These are phyloP conservation scores for Parascotia fuliginaria DNA, from an alignment of 2,888 invertebrate genomes.

Conservation along the genomic window DNA sequence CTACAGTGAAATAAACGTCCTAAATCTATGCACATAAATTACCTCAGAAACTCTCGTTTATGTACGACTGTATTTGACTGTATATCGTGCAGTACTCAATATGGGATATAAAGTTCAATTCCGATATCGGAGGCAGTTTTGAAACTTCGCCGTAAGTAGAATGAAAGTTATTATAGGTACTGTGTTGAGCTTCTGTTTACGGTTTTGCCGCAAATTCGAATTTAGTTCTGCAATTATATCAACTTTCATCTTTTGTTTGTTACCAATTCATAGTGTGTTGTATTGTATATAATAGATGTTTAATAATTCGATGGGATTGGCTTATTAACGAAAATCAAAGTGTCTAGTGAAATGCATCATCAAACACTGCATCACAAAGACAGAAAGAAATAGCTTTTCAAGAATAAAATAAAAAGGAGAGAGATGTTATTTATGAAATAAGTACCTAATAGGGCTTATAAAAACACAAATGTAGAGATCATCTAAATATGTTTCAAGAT, in stretches of 20 bases:
- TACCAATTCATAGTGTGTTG: not conserved
- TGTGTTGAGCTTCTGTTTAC: conserved; percentile 30
- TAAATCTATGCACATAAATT: conserved; percentile 20
- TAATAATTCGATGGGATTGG: not conserved
- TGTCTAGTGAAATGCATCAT: not conserved
- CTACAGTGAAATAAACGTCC: conserved; percentile 11
- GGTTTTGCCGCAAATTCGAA: conserved; percentile 11
- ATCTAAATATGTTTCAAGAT: no score
- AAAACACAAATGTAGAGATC: no score
- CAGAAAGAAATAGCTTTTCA: no score
- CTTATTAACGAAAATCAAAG: not conserved
- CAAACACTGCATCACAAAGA: not conserved
- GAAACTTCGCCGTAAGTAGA: conserved; percentile 35
- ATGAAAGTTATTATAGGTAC: conserved; percentile 34
- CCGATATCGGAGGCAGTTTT: conserved; percentile 31
- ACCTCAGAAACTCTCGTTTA: conserved; percentile 16
- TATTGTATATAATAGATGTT: not conserved
- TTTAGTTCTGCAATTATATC: conserved; percentile 16
- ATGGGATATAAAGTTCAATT: conserved; percentile 39
- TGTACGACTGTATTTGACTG: conserved; percentile 22
- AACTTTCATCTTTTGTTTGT: conserved; percentile 14
- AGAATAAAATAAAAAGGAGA: no score
- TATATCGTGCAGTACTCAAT: conserved; percentile 33
- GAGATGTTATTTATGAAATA: no score
- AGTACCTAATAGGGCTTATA: no score